Evolutionary conservation across 2,113 vertebrate species (phyloP).

Genomic region (Vidua chalybeata): DNA sequence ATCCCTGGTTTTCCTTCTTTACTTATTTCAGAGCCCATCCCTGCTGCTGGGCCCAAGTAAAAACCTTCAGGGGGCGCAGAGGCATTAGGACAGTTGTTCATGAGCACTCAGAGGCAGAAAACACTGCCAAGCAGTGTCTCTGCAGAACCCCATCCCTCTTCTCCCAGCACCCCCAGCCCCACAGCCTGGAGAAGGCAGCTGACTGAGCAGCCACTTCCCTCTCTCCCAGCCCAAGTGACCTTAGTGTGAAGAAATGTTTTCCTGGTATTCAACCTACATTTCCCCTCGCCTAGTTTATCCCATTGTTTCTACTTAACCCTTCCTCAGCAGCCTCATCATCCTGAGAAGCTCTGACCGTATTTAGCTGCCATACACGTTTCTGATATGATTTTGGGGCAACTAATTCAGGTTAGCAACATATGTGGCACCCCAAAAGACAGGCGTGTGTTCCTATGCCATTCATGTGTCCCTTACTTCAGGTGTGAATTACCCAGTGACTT

Average conservation of each 20-base stretch:
- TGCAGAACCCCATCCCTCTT: not conserved
- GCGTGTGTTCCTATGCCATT: not conserved
- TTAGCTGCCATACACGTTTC: not conserved
- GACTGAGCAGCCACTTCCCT: not conserved
- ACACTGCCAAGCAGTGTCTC: not conserved
- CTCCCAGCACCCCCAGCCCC: not conserved
- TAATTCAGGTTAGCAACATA: not conserved
- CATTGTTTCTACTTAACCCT: slow-evolving; percentile 26
- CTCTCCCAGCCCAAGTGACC: not conserved
- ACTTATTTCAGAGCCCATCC: not conserved
- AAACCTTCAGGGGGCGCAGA: not conserved
- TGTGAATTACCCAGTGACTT: not conserved
- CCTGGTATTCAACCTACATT: slow-evolving; percentile 32
- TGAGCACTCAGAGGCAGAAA: not conserved
- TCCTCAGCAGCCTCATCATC: not conserved
- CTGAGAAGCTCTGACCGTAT: not conserved
- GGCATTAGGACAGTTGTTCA: not conserved
- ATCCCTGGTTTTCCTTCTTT: not conserved
- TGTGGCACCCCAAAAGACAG: not conserved
- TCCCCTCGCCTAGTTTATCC: not conserved
- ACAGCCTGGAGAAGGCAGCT: not conserved
- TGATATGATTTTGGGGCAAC: not conserved
- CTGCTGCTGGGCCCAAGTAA: not conserved
- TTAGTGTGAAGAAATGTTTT: slow-evolving; percentile 28
- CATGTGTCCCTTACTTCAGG: not conserved